A percentile compares a stretch with the other conserved stretches of the same genome.
phyloP scores from a whole-genome alignment of 2,113 vertebrate genomes.

The Beaufortia kweichowensis region DNA sequence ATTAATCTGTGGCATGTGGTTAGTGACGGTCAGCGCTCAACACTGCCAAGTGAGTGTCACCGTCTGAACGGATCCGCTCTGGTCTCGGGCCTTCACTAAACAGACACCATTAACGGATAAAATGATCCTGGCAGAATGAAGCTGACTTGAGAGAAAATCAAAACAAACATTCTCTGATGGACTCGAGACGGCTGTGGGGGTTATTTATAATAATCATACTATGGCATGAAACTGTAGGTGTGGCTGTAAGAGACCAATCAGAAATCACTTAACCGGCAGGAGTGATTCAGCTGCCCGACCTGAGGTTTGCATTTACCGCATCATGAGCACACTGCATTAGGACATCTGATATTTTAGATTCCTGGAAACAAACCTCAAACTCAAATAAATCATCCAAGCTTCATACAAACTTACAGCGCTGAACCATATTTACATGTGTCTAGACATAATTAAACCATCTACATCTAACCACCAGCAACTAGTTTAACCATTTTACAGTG shows the following conservation, averaged over 20 bases:
- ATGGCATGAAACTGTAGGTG: constrained; percentile 11
- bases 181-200: constrained; percentile 3
- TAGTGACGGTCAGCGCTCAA: constrained; percentile 49
- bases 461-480: background rate
- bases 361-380: constrained; percentile 35
- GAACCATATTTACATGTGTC: too few species aligned
- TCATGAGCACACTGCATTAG: background rate
- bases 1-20: constrained; percentile 44
- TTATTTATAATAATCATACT: constrained; percentile 1
- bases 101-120: constrained; percentile 24
- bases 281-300: background rate
- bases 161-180: background rate
- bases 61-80: background rate
- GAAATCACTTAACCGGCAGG: background rate
- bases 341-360: background rate
- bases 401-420: constrained; percentile 24
- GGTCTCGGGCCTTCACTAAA: background rate
- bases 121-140: constrained; percentile 15
- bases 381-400: constrained; percentile 41
- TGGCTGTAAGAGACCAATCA: constrained; percentile 19
- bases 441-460: background rate
- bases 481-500: background rate
- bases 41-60: background rate
- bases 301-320: constrained; percentile 14
- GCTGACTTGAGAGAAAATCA: constrained; percentile 4